Evolutionary conservation across 2,888 invertebrate genomes (phyloP).

Genomic region (Leptinotarsa haldemani): DNA sequence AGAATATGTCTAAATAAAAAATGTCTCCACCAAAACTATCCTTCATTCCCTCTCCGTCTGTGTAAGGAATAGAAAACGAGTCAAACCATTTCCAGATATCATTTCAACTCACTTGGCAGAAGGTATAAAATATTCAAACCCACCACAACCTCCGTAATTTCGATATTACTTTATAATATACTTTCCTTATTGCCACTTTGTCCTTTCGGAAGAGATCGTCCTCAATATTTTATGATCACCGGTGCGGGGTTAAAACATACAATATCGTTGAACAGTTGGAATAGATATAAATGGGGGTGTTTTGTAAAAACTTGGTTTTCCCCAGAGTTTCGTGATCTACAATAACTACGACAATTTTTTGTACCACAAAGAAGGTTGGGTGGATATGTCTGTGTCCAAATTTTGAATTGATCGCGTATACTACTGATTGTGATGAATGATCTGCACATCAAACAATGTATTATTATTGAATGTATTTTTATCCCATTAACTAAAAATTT

Average conservation of each 20-base stretch:
- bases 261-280: not conserved
- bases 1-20: too few species aligned
- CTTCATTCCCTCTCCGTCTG: not conserved
- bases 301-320: not conserved
- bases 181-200: constrained; percentile 1
- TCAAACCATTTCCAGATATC: not conserved
- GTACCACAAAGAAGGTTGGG: too few species aligned
- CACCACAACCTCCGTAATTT: constrained; percentile 2
- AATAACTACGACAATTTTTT: too few species aligned
- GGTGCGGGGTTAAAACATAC: constrained; percentile 6
- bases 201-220: constrained; percentile 2
- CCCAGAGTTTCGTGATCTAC: too few species aligned
- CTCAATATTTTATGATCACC: not conserved
- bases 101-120: not conserved
- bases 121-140: not conserved
- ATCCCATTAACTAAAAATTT: too few species aligned
- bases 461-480: too few species aligned
- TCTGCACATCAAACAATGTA: too few species aligned
- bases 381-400: too few species aligned
- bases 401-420: too few species aligned
- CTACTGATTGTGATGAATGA: too few species aligned
- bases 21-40: too few species aligned
- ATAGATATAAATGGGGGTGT: not conserved
- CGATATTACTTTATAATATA: constrained; percentile 13
- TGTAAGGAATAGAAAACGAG: not conserved